Evolutionary conservation across 1,140 invertebrate species (phyloP), one percentile per base, ranked within the genome.

Genomic region (Drosophila oshimai): DNA sequence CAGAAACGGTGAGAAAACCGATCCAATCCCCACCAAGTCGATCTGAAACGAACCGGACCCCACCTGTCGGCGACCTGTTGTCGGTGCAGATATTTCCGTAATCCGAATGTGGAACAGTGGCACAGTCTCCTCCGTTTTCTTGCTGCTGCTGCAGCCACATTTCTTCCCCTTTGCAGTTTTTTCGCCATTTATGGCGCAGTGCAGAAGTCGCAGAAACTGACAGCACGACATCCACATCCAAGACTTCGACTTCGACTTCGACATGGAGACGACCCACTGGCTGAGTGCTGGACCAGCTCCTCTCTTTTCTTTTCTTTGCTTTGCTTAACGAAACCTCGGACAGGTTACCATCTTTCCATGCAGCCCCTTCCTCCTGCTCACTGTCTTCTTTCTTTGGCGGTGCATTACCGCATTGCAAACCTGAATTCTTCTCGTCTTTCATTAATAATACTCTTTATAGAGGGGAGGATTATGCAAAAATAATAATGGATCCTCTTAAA

Each of bases 361-460:
- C n/a, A n/a, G n/a, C n/a, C n/a, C n/a, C n/a, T 50, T 54, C 10
- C 15, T 34, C 64, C 18, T 34, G 31, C 42, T 17, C 41, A 17
- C 39, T n/a, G 51, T 39, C 34, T 58, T 41, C 39, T 28, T 58
- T 41, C 39, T 28, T 28, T 58, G 51, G 60, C 60, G 22, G 76
- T 75, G 83, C 81, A 87, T 87, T 87, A 87, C 81, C 81, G 81
- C 81, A 87, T 87, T 87, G 81, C 57, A 87, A 87, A 87, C 81
- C 81, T 87, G 81, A 87, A 86, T 86, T 86, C 80, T 70, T 87
- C 76, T 53, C 46, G 50, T 58, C 62, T 74, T 71, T 77, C 68
- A 73, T 73, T 68, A 62, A 34, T 28, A 50, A 65, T 49, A 49
- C 62, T 65, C 62, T 65, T 31, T 20, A 1, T 15, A 6, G 18